These are phyloP conservation scores for Ptychochromis oligacanthus DNA, from an alignment of 2,113 vertebrate species.

Conservation along the genomic window DNA sequence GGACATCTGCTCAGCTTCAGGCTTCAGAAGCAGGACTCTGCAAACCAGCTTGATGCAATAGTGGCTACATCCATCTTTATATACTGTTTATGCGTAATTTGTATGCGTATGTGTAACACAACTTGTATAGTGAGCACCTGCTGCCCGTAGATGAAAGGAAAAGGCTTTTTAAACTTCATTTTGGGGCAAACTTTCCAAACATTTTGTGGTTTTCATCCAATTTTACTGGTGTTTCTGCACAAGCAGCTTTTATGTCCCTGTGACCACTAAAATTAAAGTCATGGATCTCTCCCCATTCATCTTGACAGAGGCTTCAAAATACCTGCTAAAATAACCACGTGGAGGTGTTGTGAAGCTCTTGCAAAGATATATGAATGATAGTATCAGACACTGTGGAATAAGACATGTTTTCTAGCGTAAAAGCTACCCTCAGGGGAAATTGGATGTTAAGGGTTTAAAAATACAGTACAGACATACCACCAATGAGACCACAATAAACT, in stretches of 20 bases:
- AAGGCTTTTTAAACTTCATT: background rate
- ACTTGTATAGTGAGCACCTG: too few species aligned
- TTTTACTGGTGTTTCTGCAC: background rate
- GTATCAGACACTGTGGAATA: background rate
- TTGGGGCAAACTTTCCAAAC: background rate
- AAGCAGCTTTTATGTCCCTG: background rate
- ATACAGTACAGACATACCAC: background rate
- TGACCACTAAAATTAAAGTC: background rate
- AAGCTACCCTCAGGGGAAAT: background rate
- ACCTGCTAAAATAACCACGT: background rate
- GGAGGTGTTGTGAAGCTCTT: background rate
- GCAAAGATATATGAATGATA: background rate
- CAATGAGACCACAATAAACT: background rate
- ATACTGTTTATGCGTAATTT: fast-evolving
- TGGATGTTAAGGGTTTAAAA: background rate
- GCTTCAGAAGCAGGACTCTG: background rate
- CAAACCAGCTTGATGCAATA: fast-evolving
- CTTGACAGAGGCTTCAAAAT: background rate
- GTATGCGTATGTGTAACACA: background rate
- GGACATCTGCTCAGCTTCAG: background rate
- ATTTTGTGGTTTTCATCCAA: background rate
- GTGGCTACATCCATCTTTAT: background rate
- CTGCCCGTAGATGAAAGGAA: background rate
- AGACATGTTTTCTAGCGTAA: background rate
- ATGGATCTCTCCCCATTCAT: background rate